Evolutionary conservation across 2,888 invertebrate genomes (phyloP), one percentile per base, ranked within the genome.

Genomic region (Adelognathus sp.): DNA sequence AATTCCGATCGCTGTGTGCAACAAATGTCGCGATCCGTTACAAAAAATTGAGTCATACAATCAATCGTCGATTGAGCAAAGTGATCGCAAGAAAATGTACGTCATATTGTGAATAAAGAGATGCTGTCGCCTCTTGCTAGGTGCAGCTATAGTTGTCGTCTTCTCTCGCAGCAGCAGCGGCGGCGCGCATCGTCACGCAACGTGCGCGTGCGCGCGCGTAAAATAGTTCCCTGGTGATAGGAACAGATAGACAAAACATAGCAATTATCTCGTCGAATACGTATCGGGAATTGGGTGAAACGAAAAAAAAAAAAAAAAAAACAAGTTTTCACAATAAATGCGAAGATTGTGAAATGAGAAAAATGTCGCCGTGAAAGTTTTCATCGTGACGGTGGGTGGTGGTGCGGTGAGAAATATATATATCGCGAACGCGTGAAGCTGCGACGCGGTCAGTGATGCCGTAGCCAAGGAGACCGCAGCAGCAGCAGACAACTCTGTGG

Each of bases 401-500:
- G 11, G 50, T 9, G 9, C 24, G 14, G 9, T 24, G 41, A 2
- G 11, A 56, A 36, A 16, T 14, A 3, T 14, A 58, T n/a, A 33
- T 18, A 36, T 66, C 24, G 44, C 9, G 75, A 41, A 1, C 27
- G 39, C 9, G 14, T 7, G 7, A 44, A 29, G 75, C 56, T n/a
- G 86, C 83, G 84, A 86, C 83, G 85, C 87, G 89, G 85, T 84
- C 86, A 87, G 88, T 88, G 90, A 90, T 90, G 91, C 91, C 90
- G 91, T 91, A 91, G 91, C 87, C 91, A 90, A 90, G 91, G 91
- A 88, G 91, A 91, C 91, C 88, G 85, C 84, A 85, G 86, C 84
- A 85, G 86, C 83, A 89, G 90, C 89, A 88, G 90, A 89, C 89
- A 89, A 90, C 88, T 75, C 41, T 36, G 71, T 54, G 71, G n/a